Evolutionary conservation across 2,113 vertebrate species (phyloP), one percentile per base, ranked within the genome.

Genomic region (Trichomycterus rosablanca): DNA sequence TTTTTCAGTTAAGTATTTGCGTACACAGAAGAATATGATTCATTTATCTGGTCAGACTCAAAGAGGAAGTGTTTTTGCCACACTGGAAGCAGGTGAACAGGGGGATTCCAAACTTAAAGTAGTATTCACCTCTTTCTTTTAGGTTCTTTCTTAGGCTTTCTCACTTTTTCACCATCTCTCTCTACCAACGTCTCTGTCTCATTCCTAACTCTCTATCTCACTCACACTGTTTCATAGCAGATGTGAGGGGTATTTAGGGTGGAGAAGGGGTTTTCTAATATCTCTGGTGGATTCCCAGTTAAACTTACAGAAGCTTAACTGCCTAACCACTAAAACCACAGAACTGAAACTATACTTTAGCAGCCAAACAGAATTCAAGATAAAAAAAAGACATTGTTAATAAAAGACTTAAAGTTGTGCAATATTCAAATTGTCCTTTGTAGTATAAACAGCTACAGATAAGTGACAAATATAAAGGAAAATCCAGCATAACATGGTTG

Each of bases 81-180:
- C 56, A 15, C 37, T 68, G 53, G 56, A 50, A 62, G 39, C 69
- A 26, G 51, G 72, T 76, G 72, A 81, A 73, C 23, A 76, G 79
- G 80, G 80, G 81, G 78, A 78, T 83, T 84, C 78, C 82, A 81
- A 66, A 76, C 48, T 28, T 70, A 68, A 64, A 61, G 71, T 74
- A 72, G 79, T 69, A 71, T 77, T 70, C 62, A 63, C 55, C 46
- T 16, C 59, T 46, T 20, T 2, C 9, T n/a, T n/a, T n/a, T n/a
- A n/a, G n/a, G n/a, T n/a, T n/a, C n/a, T 51, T 68, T 76, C 64
- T 52, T 54, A 43, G 58, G 24, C 43, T 26, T 30, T 23, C 49
- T 55, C 22, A 18, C 34, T 14, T 46, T 57, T 14, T 20, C 18
- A 24, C 50, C 54, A 12, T 23, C 68, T 78, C 61, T 70, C 72